phyloP scores from a whole-genome alignment of 2,113 vertebrate genomes.

The Ceyx margarethae region DNA sequence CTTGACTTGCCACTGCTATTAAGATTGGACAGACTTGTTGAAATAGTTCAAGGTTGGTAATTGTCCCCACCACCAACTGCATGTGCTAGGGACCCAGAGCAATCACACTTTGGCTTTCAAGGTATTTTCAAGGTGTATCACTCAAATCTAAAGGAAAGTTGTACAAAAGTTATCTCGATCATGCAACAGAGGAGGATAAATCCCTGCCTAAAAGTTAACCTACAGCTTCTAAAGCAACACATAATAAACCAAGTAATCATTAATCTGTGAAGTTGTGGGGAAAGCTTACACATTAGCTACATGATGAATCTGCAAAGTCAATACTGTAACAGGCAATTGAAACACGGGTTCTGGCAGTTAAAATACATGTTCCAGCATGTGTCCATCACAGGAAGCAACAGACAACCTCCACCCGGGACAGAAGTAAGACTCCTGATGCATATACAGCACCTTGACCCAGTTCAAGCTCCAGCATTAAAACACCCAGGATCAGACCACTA shows the following conservation, averaged over 20 bases:
- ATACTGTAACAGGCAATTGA: background rate
- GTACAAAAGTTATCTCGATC: background rate
- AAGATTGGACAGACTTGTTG: background rate
- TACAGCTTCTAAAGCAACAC: background rate
- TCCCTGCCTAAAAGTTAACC: background rate
- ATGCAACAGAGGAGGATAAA: background rate
- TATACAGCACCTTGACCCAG: background rate
- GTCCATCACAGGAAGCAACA: background rate
- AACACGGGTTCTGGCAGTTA: background rate
- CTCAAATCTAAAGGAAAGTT: background rate
- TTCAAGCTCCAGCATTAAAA: background rate
- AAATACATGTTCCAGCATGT: background rate
- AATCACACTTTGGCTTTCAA: background rate
- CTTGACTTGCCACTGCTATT: background rate
- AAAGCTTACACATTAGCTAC: background rate
- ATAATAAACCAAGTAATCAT: background rate
- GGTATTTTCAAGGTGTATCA: background rate
- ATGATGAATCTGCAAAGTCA: background rate
- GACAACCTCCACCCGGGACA: background rate
- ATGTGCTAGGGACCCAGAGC: background rate
- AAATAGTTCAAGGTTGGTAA: background rate
- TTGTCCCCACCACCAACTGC: background rate
- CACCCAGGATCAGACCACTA: background rate
- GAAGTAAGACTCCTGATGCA: background rate
- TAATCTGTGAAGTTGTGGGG: background rate